Base-by-base conservation (phyloP, 2,888 invertebrate species). In the Hetaerina titia region DNA sequence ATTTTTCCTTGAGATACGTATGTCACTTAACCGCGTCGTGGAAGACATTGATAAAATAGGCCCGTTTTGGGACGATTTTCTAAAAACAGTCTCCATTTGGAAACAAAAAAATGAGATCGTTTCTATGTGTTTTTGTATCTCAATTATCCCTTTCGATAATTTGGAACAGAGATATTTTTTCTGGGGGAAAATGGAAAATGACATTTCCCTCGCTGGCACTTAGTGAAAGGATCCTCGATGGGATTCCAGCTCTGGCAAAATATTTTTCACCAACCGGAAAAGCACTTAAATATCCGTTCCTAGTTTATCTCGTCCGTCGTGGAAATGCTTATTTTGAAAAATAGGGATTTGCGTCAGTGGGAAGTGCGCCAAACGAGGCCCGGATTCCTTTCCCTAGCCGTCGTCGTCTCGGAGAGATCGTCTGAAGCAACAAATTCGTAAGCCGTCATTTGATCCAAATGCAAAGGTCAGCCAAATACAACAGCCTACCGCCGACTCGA, bases 271-370 rank as follows among this genome's bases (percentile, higher is more conserved):
- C 81, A 15, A 81, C 81, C 81, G 81, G 25, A 31, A 31, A 81
- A 31, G 81, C 81, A 81, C 81, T 81, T 22, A 81, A 81, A 7
- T 81, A 31, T 81, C 13, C 11, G 81, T 15, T 31, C 31, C 31
- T 31, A 81, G 31, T 81, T 81, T 81, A 31, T 81, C 81, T 81
- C 81, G 45, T 81, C 31, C 9, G 31, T 11, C 31, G 69, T 31
- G 81, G 81, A 81, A 81, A 81, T 31, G 81, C 81, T 81, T 81
- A 81, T 31, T 31, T 25, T 81, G 81, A 81, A 81, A 81, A 31
- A 81, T 25, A 13, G 81, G n/a, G 31, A 31, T 25, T 31, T 81
- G 25, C 81, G 81, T 81, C 31, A 25, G 31, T 81, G 81, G 81
- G 81, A 81, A 81, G 19, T 22, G 19, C 25, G 81, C 81, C 81